Percentiles rank a stretch among this genome's conserved stretches.
Evolutionary conservation across 2,113 vertebrate genomes (phyloP).

Genomic region (Aegithalos caudatus): DNA sequence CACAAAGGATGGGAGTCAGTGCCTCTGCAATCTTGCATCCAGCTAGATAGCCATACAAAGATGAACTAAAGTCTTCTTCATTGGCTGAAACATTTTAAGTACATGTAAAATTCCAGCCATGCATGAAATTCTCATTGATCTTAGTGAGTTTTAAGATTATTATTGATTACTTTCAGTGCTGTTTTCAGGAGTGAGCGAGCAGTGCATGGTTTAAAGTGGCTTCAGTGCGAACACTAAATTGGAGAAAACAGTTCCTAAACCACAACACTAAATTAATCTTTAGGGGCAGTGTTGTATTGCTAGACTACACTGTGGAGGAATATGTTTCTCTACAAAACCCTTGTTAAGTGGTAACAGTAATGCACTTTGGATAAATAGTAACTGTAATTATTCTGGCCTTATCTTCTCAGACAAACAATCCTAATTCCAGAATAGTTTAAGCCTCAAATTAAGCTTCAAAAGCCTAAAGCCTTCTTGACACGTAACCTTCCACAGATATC

Average conservation of each 20-base stretch:
- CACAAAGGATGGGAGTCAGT: not conserved
- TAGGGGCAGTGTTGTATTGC: not conserved
- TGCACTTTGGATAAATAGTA: not conserved
- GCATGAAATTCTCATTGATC: not conserved
- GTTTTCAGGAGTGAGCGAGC: not conserved
- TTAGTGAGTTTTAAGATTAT: not conserved
- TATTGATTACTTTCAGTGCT: not conserved
- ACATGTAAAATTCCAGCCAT: not conserved
- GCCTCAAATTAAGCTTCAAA: not conserved
- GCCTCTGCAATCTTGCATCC: not conserved
- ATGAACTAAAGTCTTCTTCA: not conserved
- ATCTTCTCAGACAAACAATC: not conserved
- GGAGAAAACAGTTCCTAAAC: not conserved
- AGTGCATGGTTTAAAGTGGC: rapidly evolving
- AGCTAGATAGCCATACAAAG: not conserved
- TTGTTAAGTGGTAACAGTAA: not conserved
- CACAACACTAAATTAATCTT: not conserved
- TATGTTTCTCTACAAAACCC: not conserved
- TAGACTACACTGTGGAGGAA: not conserved
- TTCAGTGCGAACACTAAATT: not conserved
- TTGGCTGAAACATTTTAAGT: not conserved
- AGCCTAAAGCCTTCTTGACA: not conserved
- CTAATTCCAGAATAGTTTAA: not conserved
- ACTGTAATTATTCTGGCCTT: not conserved
- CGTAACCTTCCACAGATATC: not conserved